Conservation (phyloP, 1,140 invertebrate genomes). For the Vanessa atalanta region DNA sequence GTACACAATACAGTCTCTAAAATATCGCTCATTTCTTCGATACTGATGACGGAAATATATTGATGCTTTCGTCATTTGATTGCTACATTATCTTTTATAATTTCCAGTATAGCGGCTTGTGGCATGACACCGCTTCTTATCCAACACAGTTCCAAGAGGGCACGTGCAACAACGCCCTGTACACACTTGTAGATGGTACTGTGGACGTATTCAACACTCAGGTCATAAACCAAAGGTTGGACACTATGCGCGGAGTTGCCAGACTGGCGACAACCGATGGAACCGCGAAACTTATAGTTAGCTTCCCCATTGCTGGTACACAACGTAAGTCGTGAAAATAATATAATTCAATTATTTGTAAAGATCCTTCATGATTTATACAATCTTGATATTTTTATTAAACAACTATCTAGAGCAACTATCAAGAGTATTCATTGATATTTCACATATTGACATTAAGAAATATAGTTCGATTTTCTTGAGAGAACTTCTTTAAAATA, state of each 20-base stretch:
- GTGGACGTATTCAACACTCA: conserved; percentile 58
- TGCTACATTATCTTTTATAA: conserved; percentile 3
- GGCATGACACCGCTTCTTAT: conserved; percentile 65
- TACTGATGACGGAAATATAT: too few species aligned
- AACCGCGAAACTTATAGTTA: conserved; percentile 54
- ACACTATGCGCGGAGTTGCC: conserved; percentile 48
- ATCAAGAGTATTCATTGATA: too few species aligned
- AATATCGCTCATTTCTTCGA: background rate
- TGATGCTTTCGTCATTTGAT: background rate
- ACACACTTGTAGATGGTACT: conserved; percentile 29
- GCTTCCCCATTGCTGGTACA: conserved; percentile 58
- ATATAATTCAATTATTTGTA: background rate
- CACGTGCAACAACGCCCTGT: conserved; percentile 48
- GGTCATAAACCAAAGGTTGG: conserved; percentile 51
- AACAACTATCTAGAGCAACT: too few species aligned
- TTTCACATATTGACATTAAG: too few species aligned
- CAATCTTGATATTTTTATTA: too few species aligned
- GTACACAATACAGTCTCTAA: too few species aligned
- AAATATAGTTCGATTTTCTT: background rate
- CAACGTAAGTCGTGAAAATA: background rate
- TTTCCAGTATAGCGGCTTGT: conserved; percentile 44
- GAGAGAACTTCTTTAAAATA: background rate
- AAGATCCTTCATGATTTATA: too few species aligned
- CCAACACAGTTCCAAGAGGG: conserved; percentile 55
- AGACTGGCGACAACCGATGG: conserved; percentile 38